Percentiles rank a stretch among this genome's conserved stretches.
These are phyloP conservation scores for Synergus japonicus DNA, from an alignment of 2,888 invertebrate species.

Conservation along the genomic window DNA sequence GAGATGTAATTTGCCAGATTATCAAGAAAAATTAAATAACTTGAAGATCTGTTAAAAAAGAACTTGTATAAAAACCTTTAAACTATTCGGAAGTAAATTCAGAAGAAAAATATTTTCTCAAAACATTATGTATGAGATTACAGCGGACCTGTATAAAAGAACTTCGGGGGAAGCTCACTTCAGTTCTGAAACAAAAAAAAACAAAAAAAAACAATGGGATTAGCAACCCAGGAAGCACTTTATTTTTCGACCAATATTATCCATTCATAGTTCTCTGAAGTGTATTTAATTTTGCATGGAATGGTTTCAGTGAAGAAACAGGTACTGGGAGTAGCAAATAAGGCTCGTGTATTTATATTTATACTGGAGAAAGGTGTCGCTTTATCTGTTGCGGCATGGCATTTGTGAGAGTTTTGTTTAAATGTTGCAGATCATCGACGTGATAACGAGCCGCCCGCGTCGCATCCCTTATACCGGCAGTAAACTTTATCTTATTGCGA, in stretches of 20 bases:
- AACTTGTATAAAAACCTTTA: background rate
- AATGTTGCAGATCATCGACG: slow-evolving; percentile 68
- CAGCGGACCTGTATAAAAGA: no score
- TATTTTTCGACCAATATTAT: background rate
- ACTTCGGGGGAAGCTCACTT: background rate
- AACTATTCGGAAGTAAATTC: background rate
- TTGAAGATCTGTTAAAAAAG: no score
- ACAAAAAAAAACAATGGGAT: background rate
- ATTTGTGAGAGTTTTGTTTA: slow-evolving; percentile 61
- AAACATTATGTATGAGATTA: background rate
- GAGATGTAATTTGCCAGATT: no score
- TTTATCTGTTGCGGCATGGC: slow-evolving; percentile 60
- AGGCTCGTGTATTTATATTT: slow-evolving; percentile 55
- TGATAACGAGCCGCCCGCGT: slow-evolving; percentile 66
- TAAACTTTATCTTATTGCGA: slow-evolving; percentile 62
- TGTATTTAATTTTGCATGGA: background rate
- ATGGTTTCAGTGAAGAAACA: slow-evolving; percentile 24
- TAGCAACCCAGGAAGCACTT: slow-evolving; percentile 8
- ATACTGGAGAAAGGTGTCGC: slow-evolving; percentile 58
- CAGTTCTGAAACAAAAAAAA: background rate
- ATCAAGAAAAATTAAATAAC: no score
- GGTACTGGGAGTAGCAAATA: slow-evolving; percentile 35
- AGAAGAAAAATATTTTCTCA: background rate
- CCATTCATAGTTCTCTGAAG: background rate
- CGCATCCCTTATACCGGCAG: slow-evolving; percentile 64